A percentile compares a stretch with the other conserved stretches of the same genome.
Evolutionary conservation across 1,140 invertebrate genomes (phyloP).

Genomic region (Melanaphis sacchari): DNA sequence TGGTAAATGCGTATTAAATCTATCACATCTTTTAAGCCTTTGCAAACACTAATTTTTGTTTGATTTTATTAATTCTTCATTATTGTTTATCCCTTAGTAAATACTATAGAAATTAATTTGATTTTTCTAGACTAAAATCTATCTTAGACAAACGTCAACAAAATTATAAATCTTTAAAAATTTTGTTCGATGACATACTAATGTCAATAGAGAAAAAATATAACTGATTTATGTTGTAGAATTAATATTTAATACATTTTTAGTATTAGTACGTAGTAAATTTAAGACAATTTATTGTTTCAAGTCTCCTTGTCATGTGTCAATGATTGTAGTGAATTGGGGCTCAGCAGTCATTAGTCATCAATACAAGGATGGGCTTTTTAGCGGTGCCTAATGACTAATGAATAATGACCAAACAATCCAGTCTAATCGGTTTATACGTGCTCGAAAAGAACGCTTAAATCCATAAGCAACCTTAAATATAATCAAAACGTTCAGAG

Average conservation of each 20-base stretch:
- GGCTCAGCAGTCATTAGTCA: neutral
- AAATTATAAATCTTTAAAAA: neutral
- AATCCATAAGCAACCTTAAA: neutral
- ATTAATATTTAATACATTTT: neutral
- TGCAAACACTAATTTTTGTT: neutral
- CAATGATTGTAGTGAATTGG: neutral
- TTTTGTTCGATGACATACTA: neutral
- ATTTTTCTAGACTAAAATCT: neutral
- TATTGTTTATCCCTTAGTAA: neutral
- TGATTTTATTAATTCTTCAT: neutral
- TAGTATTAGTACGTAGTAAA: neutral
- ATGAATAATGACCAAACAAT: neutral
- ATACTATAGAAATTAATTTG: neutral
- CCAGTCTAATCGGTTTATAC: neutral
- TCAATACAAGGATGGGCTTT: neutral
- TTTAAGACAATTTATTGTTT: neutral
- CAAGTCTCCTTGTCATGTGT: neutral
- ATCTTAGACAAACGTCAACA: neutral
- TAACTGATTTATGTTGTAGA: neutral
- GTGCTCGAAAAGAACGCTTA: neutral
- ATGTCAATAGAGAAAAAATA: neutral
- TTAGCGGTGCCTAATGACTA: neutral
- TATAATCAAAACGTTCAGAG: neutral
- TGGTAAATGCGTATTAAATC: neutral
- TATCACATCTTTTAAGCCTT: neutral